Evolutionary conservation across 2,888 invertebrate species (phyloP).

Genomic region (Melieria omissa): DNA sequence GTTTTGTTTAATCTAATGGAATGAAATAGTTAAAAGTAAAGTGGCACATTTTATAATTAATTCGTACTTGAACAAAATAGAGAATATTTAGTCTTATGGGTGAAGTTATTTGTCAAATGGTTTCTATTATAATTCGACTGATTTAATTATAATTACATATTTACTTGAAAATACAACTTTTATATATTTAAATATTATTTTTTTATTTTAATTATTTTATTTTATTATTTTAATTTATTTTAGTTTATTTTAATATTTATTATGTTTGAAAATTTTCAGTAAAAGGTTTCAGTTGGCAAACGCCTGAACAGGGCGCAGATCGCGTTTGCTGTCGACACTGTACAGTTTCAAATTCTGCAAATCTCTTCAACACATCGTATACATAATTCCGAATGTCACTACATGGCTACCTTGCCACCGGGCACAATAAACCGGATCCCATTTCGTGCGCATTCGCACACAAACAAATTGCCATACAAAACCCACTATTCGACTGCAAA

Average conservation of each 20-base stretch:
- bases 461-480: no score
- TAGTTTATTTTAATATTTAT: not conserved
- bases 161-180: no score
- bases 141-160: no score
- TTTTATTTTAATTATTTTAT: not conserved
- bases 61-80: no score
- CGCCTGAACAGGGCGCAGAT: not conserved
- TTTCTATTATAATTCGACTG: no score
- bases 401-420: conserved; percentile 50
- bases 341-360: conserved; percentile 27
- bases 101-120: no score
- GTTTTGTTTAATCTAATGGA: no score
- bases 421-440: not conserved
- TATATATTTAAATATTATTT: no score
- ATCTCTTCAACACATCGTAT: conserved; percentile 65
- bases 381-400: conserved; percentile 62
- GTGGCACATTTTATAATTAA: no score
- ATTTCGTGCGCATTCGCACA: not conserved
- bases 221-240: conserved; percentile 1
- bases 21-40: no score
- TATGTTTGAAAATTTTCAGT: not conserved
- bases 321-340: not conserved
- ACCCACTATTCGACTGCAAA: no score
- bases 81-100: no score
- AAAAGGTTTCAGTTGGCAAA: not conserved